A percentile compares a stretch with the other conserved stretches of the same genome.
Conservation (phyloP, 2,797 vertebrate species). For the Pseudocheirus occidentalis region DNA sequence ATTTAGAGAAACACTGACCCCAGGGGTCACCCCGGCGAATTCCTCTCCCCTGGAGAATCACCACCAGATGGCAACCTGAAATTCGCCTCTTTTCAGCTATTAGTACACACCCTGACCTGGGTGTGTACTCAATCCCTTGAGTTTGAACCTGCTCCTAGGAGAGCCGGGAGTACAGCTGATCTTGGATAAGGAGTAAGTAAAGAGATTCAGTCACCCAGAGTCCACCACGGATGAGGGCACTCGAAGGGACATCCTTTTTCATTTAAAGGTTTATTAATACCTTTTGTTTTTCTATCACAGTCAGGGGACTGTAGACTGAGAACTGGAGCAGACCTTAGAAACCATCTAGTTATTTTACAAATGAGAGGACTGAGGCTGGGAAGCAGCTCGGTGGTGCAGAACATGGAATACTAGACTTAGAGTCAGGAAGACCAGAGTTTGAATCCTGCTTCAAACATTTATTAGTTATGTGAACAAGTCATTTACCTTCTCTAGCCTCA, state of each 20-base stretch:
- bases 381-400: neutral
- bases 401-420: neutral
- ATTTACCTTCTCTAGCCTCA: neutral
- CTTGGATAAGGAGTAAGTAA: neutral
- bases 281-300: neutral
- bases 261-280: neutral
- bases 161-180: neutral
- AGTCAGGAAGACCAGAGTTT: neutral
- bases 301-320: neutral
- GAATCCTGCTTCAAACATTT: neutral
- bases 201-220: neutral
- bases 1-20: slow-evolving; percentile 93
- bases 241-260: neutral
- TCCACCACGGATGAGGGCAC: neutral
- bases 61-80: slow-evolving; percentile 90
- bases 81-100: slow-evolving; percentile 59
- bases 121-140: neutral
- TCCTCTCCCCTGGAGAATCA: slow-evolving; percentile 89
- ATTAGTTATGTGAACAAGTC: neutral
- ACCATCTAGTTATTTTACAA: neutral
- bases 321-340: neutral
- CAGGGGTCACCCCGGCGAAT: slow-evolving; percentile 87
- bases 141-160: neutral
- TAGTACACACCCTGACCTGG: slow-evolving; percentile 14
- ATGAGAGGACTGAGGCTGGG: neutral